A percentile compares a stretch with the other conserved stretches of the same genome.
Evolutionary conservation across 2,113 vertebrate species (phyloP).

Genomic region (Sapayoa aenigma): DNA sequence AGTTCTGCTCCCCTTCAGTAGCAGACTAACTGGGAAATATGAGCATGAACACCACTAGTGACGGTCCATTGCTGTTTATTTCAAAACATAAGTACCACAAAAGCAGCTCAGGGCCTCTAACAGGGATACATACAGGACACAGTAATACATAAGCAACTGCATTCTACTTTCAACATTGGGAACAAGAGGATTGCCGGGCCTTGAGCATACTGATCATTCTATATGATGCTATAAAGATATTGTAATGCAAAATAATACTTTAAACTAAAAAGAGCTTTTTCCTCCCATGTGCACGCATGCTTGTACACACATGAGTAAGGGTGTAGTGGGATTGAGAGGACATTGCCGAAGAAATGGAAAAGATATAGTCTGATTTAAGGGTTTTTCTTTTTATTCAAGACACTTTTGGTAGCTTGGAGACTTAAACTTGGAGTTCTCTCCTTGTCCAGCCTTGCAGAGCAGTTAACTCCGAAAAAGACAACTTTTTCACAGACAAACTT

Average conservation of each 20-base stretch:
- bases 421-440: no score
- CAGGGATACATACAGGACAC: fast-evolving
- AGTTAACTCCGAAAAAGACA: no score
- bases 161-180: not conserved
- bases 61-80: not conserved
- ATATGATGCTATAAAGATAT: not conserved
- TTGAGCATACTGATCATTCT: not conserved
- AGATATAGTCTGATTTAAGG: no score
- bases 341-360: no score
- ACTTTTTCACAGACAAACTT: no score
- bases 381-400: no score
- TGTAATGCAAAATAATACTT: not conserved
- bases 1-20: not conserved
- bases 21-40: not conserved
- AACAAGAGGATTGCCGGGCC: not conserved
- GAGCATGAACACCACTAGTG: not conserved
- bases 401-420: no score
- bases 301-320: not conserved
- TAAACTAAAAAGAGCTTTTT: not conserved
- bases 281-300: fast-evolving
- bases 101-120: not conserved
- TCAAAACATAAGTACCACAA: not conserved
- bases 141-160: not conserved
- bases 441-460: no score
- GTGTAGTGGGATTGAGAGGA: no score